phyloP scores from a whole-genome alignment of 2,113 vertebrate genomes.

The Heterochromis multidens region DNA sequence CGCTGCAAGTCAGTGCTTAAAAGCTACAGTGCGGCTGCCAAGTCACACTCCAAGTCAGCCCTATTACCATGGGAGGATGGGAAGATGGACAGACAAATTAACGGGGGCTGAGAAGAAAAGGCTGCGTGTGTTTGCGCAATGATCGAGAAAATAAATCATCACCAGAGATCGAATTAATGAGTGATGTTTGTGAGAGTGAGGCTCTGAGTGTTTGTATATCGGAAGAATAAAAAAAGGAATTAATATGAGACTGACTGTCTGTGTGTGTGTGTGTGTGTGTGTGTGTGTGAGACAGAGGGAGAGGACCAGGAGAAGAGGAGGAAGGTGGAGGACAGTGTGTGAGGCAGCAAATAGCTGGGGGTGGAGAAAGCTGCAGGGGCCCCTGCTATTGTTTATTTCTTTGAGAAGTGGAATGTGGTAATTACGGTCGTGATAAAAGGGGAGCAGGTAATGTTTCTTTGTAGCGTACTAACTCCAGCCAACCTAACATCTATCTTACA shows the following conservation, averaged over 20 bases:
- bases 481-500: background rate
- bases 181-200: conserved; percentile 7
- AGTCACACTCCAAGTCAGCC: background rate
- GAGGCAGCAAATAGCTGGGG: conserved; percentile 42
- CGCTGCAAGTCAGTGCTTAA: background rate
- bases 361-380: background rate
- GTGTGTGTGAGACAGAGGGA: background rate
- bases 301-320: background rate
- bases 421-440: conserved; percentile 35
- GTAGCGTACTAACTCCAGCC: background rate
- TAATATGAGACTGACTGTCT: conserved; percentile 11
- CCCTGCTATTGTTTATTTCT: conserved; percentile 31
- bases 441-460: background rate
- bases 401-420: conserved; percentile 47
- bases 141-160: conserved; percentile 13
- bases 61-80: background rate
- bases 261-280: background rate
- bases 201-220: conserved; percentile 8
- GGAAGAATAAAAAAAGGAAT: conserved; percentile 25
- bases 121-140: background rate
- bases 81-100: background rate
- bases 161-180: conserved; percentile 34
- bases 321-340: conserved; percentile 14
- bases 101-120: background rate
- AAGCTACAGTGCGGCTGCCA: background rate